Evolutionary conservation across 2,113 vertebrate genomes (phyloP).

Genomic region (Chunga burmeisteri): DNA sequence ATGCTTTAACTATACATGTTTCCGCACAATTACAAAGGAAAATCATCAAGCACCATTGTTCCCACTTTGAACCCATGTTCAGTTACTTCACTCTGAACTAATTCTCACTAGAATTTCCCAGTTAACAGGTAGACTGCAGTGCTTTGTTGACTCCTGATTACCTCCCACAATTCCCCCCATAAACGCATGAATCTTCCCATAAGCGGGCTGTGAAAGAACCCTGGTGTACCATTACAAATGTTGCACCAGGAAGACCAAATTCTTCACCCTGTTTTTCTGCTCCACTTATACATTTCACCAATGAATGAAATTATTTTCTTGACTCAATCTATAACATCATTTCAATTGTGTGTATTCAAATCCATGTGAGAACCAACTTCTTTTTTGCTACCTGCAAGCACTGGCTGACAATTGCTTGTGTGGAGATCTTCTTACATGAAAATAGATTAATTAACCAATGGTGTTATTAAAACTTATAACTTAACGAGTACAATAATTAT

Average conservation of each 20-base stretch:
- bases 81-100: neutral
- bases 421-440: neutral
- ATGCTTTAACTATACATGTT: neutral
- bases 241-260: neutral
- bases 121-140: neutral
- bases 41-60: neutral
- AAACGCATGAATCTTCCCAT: neutral
- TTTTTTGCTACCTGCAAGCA: neutral
- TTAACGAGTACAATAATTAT: neutral
- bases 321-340: neutral
- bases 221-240: neutral
- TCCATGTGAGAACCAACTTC: neutral
- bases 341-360: neutral
- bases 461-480: neutral
- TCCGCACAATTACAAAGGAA: neutral
- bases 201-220: neutral
- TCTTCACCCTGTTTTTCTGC: neutral
- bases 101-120: neutral
- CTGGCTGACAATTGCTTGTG: neutral
- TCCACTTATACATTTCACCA: neutral
- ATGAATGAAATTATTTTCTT: neutral
- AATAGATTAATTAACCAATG: conserved; percentile 17
- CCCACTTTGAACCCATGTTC: neutral
- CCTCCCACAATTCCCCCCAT: neutral
- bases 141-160: neutral